phyloP scores from a whole-genome alignment of 2,113 vertebrate species.

The Clarias macrocephalus region DNA sequence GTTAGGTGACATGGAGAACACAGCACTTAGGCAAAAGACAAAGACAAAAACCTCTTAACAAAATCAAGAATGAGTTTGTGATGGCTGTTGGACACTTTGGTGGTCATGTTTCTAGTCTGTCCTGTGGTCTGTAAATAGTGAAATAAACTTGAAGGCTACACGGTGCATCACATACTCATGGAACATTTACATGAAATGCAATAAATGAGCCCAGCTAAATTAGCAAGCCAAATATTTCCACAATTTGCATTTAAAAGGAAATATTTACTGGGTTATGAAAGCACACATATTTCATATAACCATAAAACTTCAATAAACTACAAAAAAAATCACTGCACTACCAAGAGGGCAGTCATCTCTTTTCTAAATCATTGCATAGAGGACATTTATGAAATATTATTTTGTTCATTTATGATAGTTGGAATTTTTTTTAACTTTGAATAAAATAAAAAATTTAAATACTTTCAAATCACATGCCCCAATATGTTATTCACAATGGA shows the following conservation, averaged over 20 bases:
- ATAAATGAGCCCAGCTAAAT: not conserved
- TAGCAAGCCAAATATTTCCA: not conserved
- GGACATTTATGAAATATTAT: not conserved
- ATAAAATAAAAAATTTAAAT: too few species aligned
- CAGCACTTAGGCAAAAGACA: too few species aligned
- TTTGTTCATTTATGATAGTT: too few species aligned
- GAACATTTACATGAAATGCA: not conserved
- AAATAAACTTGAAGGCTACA: not conserved
- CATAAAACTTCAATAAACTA: not conserved
- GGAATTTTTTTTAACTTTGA: too few species aligned
- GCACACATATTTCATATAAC: not conserved
- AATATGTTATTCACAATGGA: too few species aligned
- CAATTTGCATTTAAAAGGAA: not conserved
- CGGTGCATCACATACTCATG: not conserved
- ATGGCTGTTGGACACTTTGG: too few species aligned
- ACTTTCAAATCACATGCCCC: too few species aligned
- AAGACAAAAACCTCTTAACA: too few species aligned
- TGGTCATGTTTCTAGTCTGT: too few species aligned
- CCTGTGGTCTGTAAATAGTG: too few species aligned
- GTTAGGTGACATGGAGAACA: too few species aligned
- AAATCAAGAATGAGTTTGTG: too few species aligned
- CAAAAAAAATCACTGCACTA: not conserved
- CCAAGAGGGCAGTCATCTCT: not conserved
- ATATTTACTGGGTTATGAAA: not conserved
- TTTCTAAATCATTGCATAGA: conserved; percentile 9